Conservation (phyloP, 2,113 vertebrate genomes). For the Thunnus maccoyii region DNA sequence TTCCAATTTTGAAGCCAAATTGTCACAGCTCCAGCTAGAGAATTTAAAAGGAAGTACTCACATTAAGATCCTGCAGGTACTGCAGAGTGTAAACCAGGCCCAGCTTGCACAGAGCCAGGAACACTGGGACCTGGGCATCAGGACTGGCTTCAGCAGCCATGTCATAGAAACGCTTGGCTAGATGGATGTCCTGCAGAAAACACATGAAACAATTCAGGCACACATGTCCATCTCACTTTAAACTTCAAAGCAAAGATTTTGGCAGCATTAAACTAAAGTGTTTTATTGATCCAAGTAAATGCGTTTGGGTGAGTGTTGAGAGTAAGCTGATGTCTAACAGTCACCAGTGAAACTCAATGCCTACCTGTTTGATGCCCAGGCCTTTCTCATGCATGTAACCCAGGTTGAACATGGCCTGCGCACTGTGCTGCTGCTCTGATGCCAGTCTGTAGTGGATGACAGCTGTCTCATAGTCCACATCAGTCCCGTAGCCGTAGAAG, state of each 20-base stretch:
- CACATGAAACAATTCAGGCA: not conserved
- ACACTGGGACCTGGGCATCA: slow-evolving; percentile 97
- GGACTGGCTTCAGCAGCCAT: slow-evolving; percentile 99
- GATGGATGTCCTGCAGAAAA: slow-evolving; percentile 91
- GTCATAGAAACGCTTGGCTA: slow-evolving; percentile 98
- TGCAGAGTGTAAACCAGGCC: slow-evolving; percentile 92
- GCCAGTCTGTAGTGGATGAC: slow-evolving; percentile 98
- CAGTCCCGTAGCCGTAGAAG: slow-evolving; percentile 97
- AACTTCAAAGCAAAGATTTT: not conserved
- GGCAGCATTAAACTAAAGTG: too few species aligned
- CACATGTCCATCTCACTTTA: not conserved
- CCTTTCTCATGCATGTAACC: slow-evolving; percentile 99
- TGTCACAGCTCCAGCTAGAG: not conserved
- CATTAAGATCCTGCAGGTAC: slow-evolving; percentile 93
- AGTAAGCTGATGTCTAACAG: not conserved
- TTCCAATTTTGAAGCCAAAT: slow-evolving; percentile 12
- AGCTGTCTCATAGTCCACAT: slow-evolving; percentile 96
- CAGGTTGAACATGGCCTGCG: slow-evolving; percentile 98
- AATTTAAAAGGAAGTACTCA: slow-evolving; percentile 81
- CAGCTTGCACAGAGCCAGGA: slow-evolving; percentile 95
- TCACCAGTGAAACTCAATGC: slow-evolving; percentile 65
- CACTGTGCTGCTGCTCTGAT: slow-evolving; percentile 97
- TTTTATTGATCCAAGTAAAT: not conserved
- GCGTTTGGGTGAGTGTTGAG: not conserved
- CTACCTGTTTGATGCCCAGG: slow-evolving; percentile 96